Conservation (phyloP, 2,113 vertebrate species). For the Sorex fumeus region DNA sequence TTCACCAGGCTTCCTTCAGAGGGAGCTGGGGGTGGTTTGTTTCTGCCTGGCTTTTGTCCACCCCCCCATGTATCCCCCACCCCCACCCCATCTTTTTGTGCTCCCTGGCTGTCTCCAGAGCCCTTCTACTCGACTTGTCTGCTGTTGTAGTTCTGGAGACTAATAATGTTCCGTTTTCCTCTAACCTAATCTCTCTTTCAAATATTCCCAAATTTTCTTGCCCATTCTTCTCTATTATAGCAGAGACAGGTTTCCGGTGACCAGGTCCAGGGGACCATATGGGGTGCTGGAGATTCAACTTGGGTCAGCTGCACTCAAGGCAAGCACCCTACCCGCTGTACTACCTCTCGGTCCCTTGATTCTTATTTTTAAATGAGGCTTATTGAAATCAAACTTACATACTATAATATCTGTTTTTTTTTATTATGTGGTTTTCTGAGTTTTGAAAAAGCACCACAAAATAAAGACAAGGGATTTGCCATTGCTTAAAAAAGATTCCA, state of each 20-base stretch:
- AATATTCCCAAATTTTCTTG: not conserved
- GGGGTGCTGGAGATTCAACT: too few species aligned
- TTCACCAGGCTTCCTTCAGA: not conserved
- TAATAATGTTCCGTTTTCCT: not conserved
- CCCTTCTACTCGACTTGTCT: not conserved
- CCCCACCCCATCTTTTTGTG: not conserved
- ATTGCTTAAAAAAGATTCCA: not conserved
- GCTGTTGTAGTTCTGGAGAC: not conserved
- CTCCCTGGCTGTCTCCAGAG: not conserved
- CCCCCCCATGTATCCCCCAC: not conserved
- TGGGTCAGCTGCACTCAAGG: too few species aligned
- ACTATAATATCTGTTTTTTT: not conserved
- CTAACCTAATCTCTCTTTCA: not conserved
- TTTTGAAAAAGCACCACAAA: conserved; percentile 14
- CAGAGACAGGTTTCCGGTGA: not conserved
- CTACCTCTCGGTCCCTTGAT: not conserved
- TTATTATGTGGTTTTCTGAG: not conserved
- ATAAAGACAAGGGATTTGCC: not conserved
- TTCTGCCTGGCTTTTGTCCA: not conserved
- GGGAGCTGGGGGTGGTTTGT: not conserved
- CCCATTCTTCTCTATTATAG: not conserved
- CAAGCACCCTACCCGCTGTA: too few species aligned
- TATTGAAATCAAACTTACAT: not conserved
- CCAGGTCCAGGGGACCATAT: not conserved
- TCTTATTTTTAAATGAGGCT: not conserved